Percentiles rank a stretch among this genome's conserved stretches.
Conservation (phyloP, 2,797 vertebrate genomes). For the Gymnocypris eckloni region DNA sequence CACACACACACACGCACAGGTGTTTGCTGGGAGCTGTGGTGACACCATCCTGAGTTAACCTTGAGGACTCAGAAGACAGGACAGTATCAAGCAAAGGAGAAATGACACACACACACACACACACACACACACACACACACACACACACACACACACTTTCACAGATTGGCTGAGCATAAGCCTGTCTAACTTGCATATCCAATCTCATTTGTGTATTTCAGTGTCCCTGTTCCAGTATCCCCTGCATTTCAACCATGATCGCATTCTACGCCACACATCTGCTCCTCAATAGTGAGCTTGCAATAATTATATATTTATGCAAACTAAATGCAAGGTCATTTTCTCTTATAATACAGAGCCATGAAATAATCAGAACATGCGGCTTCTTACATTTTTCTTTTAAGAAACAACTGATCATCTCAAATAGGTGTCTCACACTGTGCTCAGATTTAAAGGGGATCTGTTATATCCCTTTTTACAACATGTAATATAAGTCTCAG, state of each 20-base stretch:
- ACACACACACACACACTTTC: constrained; percentile 7
- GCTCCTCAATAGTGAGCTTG: neutral
- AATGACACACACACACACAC: constrained; percentile 33
- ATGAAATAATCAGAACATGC: neutral
- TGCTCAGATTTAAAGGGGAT: neutral
- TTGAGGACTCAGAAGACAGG: constrained; percentile 33
- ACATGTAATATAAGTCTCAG: neutral
- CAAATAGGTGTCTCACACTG: neutral
- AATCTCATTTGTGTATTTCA: constrained; percentile 30
- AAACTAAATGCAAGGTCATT: constrained; percentile 17
- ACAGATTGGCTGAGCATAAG: constrained; percentile 11
- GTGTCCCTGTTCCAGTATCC: constrained; percentile 4
- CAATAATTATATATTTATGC: neutral
- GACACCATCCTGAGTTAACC: constrained; percentile 54
- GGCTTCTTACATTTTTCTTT: neutral
- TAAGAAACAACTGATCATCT: neutral
- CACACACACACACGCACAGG: constrained; percentile 6
- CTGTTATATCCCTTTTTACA: neutral
- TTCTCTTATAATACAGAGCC: neutral
- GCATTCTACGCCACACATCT: constrained; percentile 7
- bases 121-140: constrained; percentile 10
- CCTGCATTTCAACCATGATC: constrained; percentile 10
- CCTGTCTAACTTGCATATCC: constrained; percentile 21
- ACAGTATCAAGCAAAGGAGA: constrained; percentile 22
- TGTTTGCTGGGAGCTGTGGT: constrained; percentile 11